Percentiles rank a stretch among this genome's conserved stretches.
Conservation (phyloP, 1,140 invertebrate genomes). For the Caenorhabditis elegans region DNA sequence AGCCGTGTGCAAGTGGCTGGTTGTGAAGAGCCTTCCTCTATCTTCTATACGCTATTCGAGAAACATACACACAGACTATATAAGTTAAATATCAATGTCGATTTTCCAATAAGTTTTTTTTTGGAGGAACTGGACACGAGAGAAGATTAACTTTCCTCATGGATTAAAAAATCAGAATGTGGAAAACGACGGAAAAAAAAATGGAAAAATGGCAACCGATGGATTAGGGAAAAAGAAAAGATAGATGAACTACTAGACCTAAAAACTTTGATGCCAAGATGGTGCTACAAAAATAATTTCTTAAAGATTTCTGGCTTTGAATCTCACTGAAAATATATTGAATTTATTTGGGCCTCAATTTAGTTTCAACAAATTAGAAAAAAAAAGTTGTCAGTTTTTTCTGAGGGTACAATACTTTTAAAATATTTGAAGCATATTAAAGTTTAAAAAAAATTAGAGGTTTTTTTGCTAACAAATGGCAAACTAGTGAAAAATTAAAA, state of each 20-base stretch:
- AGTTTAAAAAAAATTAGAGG: no score
- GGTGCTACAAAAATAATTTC: no score
- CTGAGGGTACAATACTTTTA: no score
- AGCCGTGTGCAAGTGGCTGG: conserved; percentile 14
- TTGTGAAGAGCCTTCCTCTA: neutral
- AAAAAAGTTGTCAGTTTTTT: no score
- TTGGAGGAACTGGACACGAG: no score
- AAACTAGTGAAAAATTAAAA: no score
- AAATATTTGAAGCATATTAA: no score
- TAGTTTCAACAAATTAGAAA: no score
- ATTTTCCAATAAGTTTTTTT: neutral
- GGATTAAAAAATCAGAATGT: neutral
- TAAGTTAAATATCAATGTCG: conserved; percentile 5
- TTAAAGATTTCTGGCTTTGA: no score
- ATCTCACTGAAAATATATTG: no score
- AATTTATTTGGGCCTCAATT: no score
- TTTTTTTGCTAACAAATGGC: no score
- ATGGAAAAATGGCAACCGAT: neutral
- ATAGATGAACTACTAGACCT: neutral
- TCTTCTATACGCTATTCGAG: conserved; percentile 23
- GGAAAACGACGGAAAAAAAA: neutral
- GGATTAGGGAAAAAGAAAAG: neutral
- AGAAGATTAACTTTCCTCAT: neutral
- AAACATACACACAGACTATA: neutral
- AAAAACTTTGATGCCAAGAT: neutral